Evolutionary conservation across 2,888 invertebrate genomes (phyloP), one percentile per base, ranked within the genome.

Genomic region (Digitonthophagus gazella): DNA sequence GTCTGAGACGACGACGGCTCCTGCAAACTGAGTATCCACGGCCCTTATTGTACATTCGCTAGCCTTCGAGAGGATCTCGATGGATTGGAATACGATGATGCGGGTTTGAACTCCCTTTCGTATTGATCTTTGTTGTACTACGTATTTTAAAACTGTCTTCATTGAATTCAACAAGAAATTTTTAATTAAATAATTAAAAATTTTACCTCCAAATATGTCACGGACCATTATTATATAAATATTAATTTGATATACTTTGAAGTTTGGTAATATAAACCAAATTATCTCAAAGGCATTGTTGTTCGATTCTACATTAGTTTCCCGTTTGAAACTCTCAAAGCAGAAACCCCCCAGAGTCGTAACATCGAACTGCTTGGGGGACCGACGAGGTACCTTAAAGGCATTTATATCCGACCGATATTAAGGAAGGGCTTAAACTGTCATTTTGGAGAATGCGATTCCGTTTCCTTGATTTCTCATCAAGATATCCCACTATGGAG

Each of bases 41-140:
- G 58, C 16, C 18, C 75, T 75, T 75, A 76, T 77, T 77, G 75
- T 77, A 74, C 75, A 77, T 78, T 76, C 76, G 71, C 72, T 72
- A 18, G 73, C 69, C 74, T 70, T 72, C 71, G 72, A 75, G 72
- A 73, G 74, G 76, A 76, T 76, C 73, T 74, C 76, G 74, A 75
- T 75, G 76, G 75, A 77, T 77, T 74, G 76, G 76, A 76, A 77
- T 76, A 78, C 74, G 76, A 77, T 78, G 77, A 78, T 77, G 76
- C 76, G 74, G 76, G 76, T 75, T 77, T 73, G 75, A n/a, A 76
- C 74, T 76, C 76, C 75, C 73, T 74, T 76, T 76, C 73, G 78
- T 79, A 79, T 79, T 78, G 78, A 79, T 79, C 76, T 79, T 74
- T n/a, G n/a, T n/a, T n/a, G n/a, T n/a, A n/a, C n/a, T n/a, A n/a